Percentiles rank a stretch among this genome's conserved stretches.
Evolutionary conservation across 2,888 invertebrate genomes (phyloP).

Genomic region (Caenorhabditis panamensis): DNA sequence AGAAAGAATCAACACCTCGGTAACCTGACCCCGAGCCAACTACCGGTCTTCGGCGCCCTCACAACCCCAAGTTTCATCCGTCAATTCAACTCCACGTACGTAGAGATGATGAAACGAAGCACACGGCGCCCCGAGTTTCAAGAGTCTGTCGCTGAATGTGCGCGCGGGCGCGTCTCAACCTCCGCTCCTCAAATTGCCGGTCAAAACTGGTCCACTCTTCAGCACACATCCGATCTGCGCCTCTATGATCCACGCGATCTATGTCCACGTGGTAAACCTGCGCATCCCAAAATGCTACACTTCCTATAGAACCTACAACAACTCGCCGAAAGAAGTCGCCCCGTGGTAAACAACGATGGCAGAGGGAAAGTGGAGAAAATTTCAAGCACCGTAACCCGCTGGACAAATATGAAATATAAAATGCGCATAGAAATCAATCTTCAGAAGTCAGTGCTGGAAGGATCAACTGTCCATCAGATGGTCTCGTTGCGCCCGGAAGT

Average conservation of each 20-base stretch:
- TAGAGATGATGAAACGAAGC: slow-evolving; percentile 13
- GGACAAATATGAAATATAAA: slow-evolving; percentile 40
- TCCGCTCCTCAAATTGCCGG: slow-evolving; percentile 55
- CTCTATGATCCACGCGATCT: slow-evolving; percentile 29
- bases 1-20: slow-evolving; percentile 28
- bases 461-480: neutral
- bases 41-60: slow-evolving; percentile 49
- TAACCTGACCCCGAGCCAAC: slow-evolving; percentile 48
- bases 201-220: slow-evolving; percentile 69
- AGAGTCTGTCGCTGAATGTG: slow-evolving; percentile 47
- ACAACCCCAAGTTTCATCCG: slow-evolving; percentile 9
- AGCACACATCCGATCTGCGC: slow-evolving; percentile 35
- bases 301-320: slow-evolving; percentile 17
- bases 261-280: slow-evolving; percentile 29
- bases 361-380: slow-evolving; percentile 45
- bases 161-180: slow-evolving; percentile 34
- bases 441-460: neutral
- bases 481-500: neutral
- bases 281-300: slow-evolving; percentile 36
- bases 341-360: slow-evolving; percentile 54
- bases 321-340: slow-evolving; percentile 52
- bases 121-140: slow-evolving; percentile 57
- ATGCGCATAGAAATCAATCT: slow-evolving; percentile 1
- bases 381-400: slow-evolving; percentile 57
- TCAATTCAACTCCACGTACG: slow-evolving; percentile 38